Conservation (phyloP, 2,113 vertebrate genomes). For the Prinia subflava region DNA sequence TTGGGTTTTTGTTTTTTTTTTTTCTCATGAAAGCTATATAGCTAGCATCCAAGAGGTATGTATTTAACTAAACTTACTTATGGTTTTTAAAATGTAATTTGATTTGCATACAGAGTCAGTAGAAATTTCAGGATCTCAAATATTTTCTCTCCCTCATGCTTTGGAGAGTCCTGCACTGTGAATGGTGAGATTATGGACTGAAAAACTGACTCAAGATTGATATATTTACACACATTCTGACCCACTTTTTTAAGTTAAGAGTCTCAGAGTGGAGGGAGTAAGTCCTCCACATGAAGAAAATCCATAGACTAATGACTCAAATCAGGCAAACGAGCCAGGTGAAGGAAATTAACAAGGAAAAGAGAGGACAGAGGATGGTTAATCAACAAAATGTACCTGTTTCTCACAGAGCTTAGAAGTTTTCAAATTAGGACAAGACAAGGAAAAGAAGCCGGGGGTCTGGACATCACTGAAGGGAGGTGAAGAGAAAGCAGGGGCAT, state of each 20-base stretch:
- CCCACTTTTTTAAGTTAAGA: neutral
- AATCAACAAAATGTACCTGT: neutral
- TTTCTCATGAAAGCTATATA: neutral
- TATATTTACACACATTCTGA: neutral
- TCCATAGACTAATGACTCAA: neutral
- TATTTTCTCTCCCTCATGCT: neutral
- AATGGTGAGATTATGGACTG: neutral
- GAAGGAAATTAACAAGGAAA: neutral
- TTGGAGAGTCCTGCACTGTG: neutral
- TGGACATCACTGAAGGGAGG: neutral
- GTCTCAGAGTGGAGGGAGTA: neutral
- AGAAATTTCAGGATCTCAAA: neutral
- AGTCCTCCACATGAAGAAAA: neutral
- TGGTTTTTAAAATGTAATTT: neutral
- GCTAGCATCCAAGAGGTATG: neutral
- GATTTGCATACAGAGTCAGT: neutral
- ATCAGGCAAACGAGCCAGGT: neutral
- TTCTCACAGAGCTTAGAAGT: neutral
- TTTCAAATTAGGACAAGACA: neutral
- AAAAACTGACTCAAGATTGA: neutral
- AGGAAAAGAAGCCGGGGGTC: neutral
- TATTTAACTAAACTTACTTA: neutral
- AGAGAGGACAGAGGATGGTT: neutral
- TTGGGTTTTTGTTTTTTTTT: fast-evolving
- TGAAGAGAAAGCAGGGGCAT: neutral